These are phyloP conservation scores for Tetrax tetrax DNA, from an alignment of 2,113 vertebrate genomes.

Conservation along the genomic window DNA sequence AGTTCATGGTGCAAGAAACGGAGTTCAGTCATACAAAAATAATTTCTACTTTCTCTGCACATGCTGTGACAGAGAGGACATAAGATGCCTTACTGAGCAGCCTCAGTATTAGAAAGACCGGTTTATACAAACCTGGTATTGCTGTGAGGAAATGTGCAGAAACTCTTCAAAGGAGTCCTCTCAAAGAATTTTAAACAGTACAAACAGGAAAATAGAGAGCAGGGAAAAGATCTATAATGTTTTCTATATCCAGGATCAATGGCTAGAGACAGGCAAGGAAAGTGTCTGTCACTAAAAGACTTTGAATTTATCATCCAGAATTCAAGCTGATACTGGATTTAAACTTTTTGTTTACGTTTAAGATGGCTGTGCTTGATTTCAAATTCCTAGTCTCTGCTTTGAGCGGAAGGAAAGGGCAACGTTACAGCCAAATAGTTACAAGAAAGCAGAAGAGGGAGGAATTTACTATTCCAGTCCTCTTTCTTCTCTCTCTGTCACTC, in stretches of 20 bases:
- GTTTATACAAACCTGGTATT: not conserved
- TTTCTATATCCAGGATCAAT: not conserved
- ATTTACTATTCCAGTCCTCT: not conserved
- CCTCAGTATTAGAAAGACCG: not conserved
- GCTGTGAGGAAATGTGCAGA: not conserved
- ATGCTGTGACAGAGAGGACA: not conserved
- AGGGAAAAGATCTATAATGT: not conserved
- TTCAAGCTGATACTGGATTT: not conserved
- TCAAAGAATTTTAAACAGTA: not conserved
- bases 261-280: not conserved
- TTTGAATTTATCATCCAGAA: not conserved
- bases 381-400: not conserved
- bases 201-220: not conserved
- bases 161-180: not conserved
- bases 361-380: not conserved
- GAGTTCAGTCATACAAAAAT: not conserved
- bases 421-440: not conserved
- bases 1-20: not conserved
- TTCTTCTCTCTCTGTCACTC: not conserved
- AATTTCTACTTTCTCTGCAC: not conserved
- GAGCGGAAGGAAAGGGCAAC: not conserved
- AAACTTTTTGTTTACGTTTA: not conserved
- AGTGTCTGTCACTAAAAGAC: not conserved
- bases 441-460: not conserved
- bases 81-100: not conserved